Conservation (phyloP, 2,888 invertebrate genomes). For the Micoletzkya japonica region DNA sequence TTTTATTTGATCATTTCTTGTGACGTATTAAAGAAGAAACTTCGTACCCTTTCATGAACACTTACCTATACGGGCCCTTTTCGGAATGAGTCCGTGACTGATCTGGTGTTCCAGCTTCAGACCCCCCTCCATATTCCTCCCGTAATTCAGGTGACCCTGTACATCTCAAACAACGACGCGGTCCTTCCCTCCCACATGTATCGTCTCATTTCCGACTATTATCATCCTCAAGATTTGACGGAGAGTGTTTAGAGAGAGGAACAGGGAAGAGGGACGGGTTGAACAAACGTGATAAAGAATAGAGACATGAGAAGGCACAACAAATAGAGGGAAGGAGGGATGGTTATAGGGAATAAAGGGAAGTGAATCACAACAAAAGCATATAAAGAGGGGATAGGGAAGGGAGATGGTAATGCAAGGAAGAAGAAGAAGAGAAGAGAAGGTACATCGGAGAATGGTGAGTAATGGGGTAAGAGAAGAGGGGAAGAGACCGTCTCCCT, state of each 20-base stretch:
- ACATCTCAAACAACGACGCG: conserved; percentile 21
- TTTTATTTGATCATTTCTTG: not conserved
- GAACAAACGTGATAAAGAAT: no score
- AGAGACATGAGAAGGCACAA: conserved; percentile 9
- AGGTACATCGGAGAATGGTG: conserved; percentile 6
- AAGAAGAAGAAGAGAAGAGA: not conserved
- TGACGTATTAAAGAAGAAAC: not conserved
- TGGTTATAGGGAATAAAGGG: not conserved
- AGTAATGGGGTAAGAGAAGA: not conserved
- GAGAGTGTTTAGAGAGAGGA: conserved; percentile 10
- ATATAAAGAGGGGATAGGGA: not conserved
- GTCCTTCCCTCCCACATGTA: conserved; percentile 29
- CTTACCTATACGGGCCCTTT: no score
- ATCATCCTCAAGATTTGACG: conserved; percentile 25
- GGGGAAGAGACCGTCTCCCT: not conserved
- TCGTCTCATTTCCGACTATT: conserved; percentile 27
- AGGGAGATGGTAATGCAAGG: not conserved
- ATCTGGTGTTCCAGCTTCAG: no score
- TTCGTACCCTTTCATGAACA: not conserved
- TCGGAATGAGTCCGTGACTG: no score
- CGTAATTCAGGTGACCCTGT: conserved; percentile 25
- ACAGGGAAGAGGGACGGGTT: conserved; percentile 9
- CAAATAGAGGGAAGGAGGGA: not conserved
- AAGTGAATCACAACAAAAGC: conserved; percentile 1
- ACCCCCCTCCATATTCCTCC: no score